Conservation (phyloP, 1,140 invertebrate species). For the Popillia japonica region DNA sequence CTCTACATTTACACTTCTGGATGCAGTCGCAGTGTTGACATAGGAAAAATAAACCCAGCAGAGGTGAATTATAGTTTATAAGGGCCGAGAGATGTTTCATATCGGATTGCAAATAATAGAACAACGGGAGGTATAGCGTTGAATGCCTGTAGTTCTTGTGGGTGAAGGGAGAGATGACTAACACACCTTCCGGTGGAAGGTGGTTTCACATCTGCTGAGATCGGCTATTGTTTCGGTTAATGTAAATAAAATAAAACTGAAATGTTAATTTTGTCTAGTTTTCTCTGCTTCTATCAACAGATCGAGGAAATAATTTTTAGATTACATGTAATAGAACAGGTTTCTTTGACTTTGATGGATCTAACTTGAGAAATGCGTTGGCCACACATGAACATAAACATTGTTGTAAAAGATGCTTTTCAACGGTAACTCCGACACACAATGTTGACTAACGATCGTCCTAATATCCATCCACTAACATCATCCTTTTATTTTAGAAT, state of each 20-base stretch:
- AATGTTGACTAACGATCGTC: background rate
- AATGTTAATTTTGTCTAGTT: too few species aligned
- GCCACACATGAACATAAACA: background rate
- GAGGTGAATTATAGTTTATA: conserved; percentile 12
- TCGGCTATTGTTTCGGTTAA: too few species aligned
- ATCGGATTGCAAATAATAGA: conserved; percentile 30
- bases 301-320: too few species aligned
- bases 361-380: too few species aligned
- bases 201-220: background rate
- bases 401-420: background rate
- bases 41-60: conserved; percentile 17
- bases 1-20: conserved; percentile 8
- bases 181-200: background rate
- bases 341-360: too few species aligned
- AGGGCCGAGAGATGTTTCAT: background rate
- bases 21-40: background rate
- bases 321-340: too few species aligned
- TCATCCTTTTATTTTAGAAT: conserved; percentile 29
- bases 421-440: background rate
- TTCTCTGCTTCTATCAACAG: too few species aligned
- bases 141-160: background rate
- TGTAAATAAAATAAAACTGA: too few species aligned
- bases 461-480: background rate
- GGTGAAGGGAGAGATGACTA: background rate
- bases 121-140: background rate